phyloP scores from a whole-genome alignment of 1,140 invertebrate genomes.

The Colletes gigas region DNA sequence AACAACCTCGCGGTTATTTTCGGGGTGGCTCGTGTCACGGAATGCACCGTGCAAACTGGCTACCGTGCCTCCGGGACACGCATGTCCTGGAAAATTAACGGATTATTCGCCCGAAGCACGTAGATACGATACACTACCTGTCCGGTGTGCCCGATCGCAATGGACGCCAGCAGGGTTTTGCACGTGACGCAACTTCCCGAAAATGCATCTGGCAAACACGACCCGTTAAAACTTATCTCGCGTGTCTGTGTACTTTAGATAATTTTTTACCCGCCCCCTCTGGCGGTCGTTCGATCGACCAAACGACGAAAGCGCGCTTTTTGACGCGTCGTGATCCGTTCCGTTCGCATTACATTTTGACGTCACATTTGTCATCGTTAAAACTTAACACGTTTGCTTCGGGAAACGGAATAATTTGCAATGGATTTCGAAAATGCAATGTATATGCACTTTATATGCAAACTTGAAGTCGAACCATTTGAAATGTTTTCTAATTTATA shows the following conservation, averaged over 20 bases:
- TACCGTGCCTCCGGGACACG: conserved; percentile 51
- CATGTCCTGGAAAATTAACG: conserved; percentile 36
- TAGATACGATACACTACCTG: conserved; percentile 56
- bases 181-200: background rate
- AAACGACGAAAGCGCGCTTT: background rate
- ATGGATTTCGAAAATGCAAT: too few species aligned
- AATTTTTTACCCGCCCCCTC: background rate
- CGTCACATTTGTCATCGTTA: too few species aligned
- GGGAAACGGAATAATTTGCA: too few species aligned
- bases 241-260: background rate
- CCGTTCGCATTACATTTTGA: too few species aligned
- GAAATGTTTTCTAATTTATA: too few species aligned
- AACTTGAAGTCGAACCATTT: too few species aligned
- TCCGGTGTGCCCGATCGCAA: background rate
- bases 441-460: too few species aligned
- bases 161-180: background rate
- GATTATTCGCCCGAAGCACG: conserved; percentile 62
- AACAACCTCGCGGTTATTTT: conserved; percentile 77
- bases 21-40: conserved; percentile 71
- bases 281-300: background rate
- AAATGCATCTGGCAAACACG: conserved; percentile 6
- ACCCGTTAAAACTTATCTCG: background rate
- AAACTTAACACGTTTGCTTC: too few species aligned
- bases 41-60: conserved; percentile 57
- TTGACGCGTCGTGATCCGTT: too few species aligned